Evolutionary conservation across 2,113 vertebrate genomes (phyloP), one percentile per base, ranked within the genome.

Genomic region (Phalacrocorax aristotelis): DNA sequence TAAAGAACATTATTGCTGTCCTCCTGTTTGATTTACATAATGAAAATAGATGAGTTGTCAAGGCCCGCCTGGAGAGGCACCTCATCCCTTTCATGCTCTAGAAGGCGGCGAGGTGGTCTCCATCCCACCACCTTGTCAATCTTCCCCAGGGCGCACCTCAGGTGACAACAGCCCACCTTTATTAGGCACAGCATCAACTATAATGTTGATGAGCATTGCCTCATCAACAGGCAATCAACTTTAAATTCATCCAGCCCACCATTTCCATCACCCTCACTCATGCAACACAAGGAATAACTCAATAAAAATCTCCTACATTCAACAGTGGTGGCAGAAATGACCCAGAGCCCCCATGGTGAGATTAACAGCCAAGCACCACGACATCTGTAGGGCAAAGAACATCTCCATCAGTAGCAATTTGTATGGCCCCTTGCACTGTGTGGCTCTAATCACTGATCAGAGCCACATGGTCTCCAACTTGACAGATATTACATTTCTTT

Each of bases 41-140:
- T 15, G 20, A 46, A 29, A 81, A 78, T 1, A 46, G 60, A 51
- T 13, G 69, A 65, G 77, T 7, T 77, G 23, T 18, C 82, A 80
- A n/a, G n/a, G 44, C 44, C n/a, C 0, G 1, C 0, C 0, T 10
- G 21, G 23, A 0, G 1, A 55, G 36, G 27, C 77, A 22, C 19
- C 19, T 84, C 49, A 4, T 4, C 54, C 27, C 3, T 40, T 55
- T 29, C 23, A 34, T 1, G 8, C 21, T 4, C 9, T 5, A 20
- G 48, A 30, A 90, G 36, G 29, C 51, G 30, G 13, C 0, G 4
- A 54, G 40, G 15, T 7, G 48, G 3, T 61, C 36, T 54, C 34
- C 60, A 75, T 18, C 15, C 54, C 51, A 66, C 11, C 6, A 26
- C 54, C 44, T 4, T 14, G 17, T 32, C 11, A 2, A 6, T 7